Conservation (phyloP, 2,113 vertebrate genomes). For the Clarias gariepinus region DNA sequence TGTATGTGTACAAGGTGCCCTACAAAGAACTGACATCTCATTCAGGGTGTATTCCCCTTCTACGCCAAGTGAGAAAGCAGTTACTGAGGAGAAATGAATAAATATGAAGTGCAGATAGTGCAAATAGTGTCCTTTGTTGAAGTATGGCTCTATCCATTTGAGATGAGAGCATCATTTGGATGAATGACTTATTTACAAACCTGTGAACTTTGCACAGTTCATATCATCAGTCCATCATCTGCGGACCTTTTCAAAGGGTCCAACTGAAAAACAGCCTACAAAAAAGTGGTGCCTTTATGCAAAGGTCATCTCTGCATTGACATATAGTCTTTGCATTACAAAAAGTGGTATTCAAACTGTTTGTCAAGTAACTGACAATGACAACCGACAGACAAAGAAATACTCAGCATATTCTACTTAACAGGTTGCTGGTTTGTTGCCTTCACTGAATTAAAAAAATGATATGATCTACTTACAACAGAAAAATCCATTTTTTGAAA, state of each 20-base stretch:
- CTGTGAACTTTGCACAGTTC: slow-evolving; percentile 18
- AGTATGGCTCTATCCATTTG: not conserved
- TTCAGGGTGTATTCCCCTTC: not conserved
- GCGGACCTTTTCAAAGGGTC: not conserved
- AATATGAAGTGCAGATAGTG: not conserved
- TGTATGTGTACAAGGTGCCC: not conserved
- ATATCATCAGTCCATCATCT: not conserved
- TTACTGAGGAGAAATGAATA: not conserved
- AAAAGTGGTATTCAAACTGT: slow-evolving; percentile 28
- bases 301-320: slow-evolving; percentile 58
- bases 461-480: slow-evolving; percentile 1
- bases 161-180: slow-evolving; percentile 6
- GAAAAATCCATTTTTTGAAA: not conserved
- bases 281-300: slow-evolving; percentile 29
- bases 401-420: not conserved
- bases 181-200: not conserved
- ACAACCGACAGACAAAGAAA: not conserved
- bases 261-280: not conserved
- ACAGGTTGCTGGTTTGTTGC: not conserved
- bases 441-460: not conserved
- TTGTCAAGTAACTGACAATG: slow-evolving; percentile 3
- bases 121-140: not conserved
- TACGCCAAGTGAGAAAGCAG: not conserved
- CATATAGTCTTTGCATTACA: slow-evolving; percentile 41
- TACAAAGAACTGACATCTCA: not conserved